These are phyloP conservation scores for Enteromius trimaculatus DNA, from an alignment of 2,797 vertebrate species.

Conservation along the genomic window DNA sequence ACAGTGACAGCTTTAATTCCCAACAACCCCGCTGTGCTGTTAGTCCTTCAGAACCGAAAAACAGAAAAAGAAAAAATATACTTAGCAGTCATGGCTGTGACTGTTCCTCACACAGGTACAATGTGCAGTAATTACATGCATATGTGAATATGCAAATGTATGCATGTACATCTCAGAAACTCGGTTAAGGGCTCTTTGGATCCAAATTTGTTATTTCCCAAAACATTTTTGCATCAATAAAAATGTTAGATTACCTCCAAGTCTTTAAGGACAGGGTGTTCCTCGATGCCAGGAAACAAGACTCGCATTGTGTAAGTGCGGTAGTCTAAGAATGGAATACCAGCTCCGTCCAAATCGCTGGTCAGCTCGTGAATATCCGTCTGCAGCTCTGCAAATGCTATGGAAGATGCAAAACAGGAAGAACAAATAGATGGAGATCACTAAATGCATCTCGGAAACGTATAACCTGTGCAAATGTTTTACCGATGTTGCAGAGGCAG, in stretches of 20 bases:
- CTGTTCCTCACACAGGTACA: constrained; percentile 37
- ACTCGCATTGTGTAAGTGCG: constrained; percentile 97
- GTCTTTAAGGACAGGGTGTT: constrained; percentile 96
- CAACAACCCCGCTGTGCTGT: constrained; percentile 41
- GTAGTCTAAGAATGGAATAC: constrained; percentile 97
- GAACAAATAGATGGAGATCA: not conserved
- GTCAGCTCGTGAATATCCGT: constrained; percentile 98
- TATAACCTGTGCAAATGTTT: not conserved
- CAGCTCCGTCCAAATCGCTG: constrained; percentile 95
- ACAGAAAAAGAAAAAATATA: constrained; percentile 5
- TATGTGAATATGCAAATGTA: constrained; percentile 4
- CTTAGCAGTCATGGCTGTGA: constrained; percentile 20
- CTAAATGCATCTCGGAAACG: not conserved
- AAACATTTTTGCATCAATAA: not conserved
- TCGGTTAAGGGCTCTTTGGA: constrained; percentile 8
- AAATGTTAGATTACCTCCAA: constrained; percentile 84
- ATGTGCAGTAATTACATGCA: constrained; percentile 33
- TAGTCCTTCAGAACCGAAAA: constrained; percentile 12
- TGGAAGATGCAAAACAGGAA: constrained; percentile 15
- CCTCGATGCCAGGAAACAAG: constrained; percentile 97
- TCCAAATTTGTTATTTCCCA: constrained; percentile 17
- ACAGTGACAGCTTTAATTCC: constrained; percentile 66
- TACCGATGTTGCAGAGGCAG: not conserved
- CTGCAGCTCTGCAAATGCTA: constrained; percentile 98
- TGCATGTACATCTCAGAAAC: constrained; percentile 1